A percentile compares a stretch with the other conserved stretches of the same genome.
phyloP scores from a whole-genome alignment of 2,113 vertebrate genomes.

The Podocnemis expansa region DNA sequence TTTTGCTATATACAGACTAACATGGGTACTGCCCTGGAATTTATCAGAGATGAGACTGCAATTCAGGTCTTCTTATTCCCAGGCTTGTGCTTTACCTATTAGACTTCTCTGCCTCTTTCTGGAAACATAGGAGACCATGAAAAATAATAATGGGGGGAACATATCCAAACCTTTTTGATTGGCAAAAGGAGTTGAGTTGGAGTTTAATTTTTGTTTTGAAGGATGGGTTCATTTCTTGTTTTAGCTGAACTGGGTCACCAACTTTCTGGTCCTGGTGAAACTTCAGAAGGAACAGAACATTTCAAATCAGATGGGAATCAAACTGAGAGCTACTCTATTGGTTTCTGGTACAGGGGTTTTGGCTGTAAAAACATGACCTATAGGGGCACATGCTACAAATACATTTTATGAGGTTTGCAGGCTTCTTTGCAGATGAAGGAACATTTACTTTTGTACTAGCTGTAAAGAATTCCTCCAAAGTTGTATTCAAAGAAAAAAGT shows the following conservation, averaged over 20 bases:
- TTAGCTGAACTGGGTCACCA: background rate
- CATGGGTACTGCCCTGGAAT: too few relatives aligned
- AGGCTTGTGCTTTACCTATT: background rate
- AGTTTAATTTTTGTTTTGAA: background rate
- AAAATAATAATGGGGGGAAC: background rate
- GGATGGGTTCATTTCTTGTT: background rate
- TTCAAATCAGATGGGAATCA: background rate
- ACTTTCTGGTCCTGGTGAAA: background rate
- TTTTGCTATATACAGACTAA: too few relatives aligned
- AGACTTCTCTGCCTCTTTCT: background rate
- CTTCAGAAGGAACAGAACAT: conserved; percentile 12
- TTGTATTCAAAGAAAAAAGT: conserved; percentile 15
- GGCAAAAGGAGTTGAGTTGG: background rate
- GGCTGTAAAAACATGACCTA: background rate
- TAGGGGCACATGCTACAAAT: conserved; percentile 40
- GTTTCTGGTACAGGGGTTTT: background rate
- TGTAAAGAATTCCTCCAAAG: conserved; percentile 45
- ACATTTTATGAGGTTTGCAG: background rate
- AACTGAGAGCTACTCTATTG: conserved; percentile 1
- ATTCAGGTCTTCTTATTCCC: background rate
- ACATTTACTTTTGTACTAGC: conserved; percentile 19
- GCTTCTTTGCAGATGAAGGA: conserved; percentile 14
- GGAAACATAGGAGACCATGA: background rate
- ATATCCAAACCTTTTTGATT: background rate
- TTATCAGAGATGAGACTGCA: background rate